phyloP scores from a whole-genome alignment of 2,888 invertebrate genomes.

The Pantelozetes paolii region DNA sequence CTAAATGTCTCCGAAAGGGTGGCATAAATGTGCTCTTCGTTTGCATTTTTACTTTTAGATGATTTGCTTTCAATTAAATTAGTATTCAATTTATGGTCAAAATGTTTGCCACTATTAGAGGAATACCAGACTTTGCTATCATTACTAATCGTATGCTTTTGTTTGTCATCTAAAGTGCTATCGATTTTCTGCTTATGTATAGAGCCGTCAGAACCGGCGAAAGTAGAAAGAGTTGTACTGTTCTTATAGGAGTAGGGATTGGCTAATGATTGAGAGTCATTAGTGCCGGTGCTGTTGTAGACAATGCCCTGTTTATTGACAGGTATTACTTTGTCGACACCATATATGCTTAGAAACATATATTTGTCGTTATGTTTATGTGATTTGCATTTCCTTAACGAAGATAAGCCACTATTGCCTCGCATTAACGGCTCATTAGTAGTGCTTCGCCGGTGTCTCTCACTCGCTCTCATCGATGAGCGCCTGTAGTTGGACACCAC shows the following conservation, averaged over 20 bases:
- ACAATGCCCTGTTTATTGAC: constrained; percentile 7
- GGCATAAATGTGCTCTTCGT: constrained; percentile 55
- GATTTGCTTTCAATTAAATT: constrained; percentile 6
- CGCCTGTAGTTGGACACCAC: constrained; percentile 26
- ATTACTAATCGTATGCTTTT: background rate
- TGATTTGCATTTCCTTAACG: constrained; percentile 24
- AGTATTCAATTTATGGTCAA: background rate
- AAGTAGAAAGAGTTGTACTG: constrained; percentile 24
- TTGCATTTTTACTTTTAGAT: background rate
- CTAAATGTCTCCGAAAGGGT: constrained; percentile 48
- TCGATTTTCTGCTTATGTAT: constrained; percentile 1
- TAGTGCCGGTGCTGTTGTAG: background rate
- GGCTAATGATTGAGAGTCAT: constrained; percentile 4
- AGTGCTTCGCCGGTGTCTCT: background rate
- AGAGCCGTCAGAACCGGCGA: constrained; percentile 28
- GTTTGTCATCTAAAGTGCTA: background rate
- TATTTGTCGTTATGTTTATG: constrained; percentile 32
- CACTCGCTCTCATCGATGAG: constrained; percentile 11
- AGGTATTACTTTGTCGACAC: constrained; percentile 34
- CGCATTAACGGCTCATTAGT: constrained; percentile 26
- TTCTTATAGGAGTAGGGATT: constrained; percentile 25
- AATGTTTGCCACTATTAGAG: background rate
- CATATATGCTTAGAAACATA: constrained; percentile 32
- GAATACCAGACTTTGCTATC: constrained; percentile 19
- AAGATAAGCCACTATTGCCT: background rate